Evolutionary conservation across 2,797 vertebrate genomes (phyloP).

Genomic region (Spinibarbus caldwelli): DNA sequence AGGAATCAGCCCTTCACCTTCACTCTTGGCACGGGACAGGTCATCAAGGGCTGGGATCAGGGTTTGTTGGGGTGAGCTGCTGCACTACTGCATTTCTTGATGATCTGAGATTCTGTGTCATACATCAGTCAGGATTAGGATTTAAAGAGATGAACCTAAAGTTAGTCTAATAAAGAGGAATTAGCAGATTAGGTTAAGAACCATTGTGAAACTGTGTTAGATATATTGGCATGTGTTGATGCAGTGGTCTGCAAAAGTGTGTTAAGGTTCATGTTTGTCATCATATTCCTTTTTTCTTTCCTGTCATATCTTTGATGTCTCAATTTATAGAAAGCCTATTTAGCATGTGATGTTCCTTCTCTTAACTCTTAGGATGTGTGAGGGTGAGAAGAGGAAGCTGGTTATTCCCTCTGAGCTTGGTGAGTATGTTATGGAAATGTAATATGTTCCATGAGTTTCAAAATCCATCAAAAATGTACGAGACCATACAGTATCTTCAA

Average conservation of each 20-base stretch:
- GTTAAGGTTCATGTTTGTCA: not conserved
- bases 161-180: not conserved
- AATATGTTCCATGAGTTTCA: not conserved
- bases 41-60: conserved; percentile 96
- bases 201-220: not conserved
- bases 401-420: conserved; percentile 90
- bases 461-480: not conserved
- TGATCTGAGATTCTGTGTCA: not conserved
- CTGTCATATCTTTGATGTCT: not conserved
- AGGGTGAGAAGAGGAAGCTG: conserved; percentile 92
- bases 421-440: conserved; percentile 60
- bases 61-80: conserved; percentile 83
- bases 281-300: not conserved
- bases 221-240: not conserved
- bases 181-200: not conserved
- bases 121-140: not conserved
- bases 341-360: not conserved
- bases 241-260: not conserved
- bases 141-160: not conserved
- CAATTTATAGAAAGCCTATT: not conserved
- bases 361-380: conserved; percentile 81
- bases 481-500: not conserved
- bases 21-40: conserved; percentile 87
- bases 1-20: conserved; percentile 90
- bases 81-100: not conserved